Evolutionary conservation across 2,113 vertebrate species (phyloP).

Genomic region (Heptranchias perlo): DNA sequence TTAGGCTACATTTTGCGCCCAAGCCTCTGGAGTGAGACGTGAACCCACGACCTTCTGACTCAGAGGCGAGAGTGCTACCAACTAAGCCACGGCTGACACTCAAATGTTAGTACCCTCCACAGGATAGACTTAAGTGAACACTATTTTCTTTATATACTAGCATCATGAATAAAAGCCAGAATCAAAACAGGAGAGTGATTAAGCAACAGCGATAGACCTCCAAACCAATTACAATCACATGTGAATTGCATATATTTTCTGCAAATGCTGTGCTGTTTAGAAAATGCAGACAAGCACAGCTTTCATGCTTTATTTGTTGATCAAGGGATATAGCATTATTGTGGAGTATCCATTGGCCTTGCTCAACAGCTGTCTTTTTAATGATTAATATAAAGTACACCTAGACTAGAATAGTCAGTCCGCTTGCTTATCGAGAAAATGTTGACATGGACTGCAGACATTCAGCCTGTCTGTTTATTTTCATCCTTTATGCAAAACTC

Average conservation of each 20-base stretch:
- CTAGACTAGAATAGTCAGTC: no score
- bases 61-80: neutral
- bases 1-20: slow-evolving; percentile 29
- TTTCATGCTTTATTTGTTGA: neutral
- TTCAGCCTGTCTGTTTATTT: slow-evolving; percentile 42
- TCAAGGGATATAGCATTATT: neutral
- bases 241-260: neutral
- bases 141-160: neutral
- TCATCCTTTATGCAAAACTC: slow-evolving; percentile 50
- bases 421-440: neutral
- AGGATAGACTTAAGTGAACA: neutral
- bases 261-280: neutral
- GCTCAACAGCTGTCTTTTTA: neutral
- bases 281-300: neutral
- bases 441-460: neutral
- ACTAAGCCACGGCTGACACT: no score
- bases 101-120: neutral
- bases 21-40: neutral
- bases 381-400: slow-evolving; percentile 15
- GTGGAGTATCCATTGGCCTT: neutral
- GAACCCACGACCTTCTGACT: neutral
- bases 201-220: neutral
- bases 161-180: neutral
- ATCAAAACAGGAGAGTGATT: neutral
- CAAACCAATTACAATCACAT: neutral